Evolutionary conservation across 2,797 vertebrate genomes (phyloP).

Genomic region (Notolepis coatsorum): DNA sequence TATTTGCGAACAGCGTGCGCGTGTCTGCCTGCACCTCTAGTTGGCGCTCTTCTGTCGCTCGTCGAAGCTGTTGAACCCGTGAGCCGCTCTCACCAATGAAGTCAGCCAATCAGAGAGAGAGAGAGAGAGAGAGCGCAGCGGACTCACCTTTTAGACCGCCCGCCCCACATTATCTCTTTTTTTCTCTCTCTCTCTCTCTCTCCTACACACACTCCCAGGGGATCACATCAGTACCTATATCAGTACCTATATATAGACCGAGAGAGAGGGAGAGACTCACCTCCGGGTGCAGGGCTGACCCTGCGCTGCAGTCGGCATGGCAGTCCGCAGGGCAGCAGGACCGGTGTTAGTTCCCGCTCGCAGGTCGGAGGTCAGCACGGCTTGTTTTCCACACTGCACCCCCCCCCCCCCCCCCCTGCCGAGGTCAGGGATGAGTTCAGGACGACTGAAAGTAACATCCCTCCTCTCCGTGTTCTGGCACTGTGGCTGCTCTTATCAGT

Average conservation of each 20-base stretch:
- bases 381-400: slow-evolving; percentile 48
- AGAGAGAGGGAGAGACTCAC: slow-evolving; percentile 56
- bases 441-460: slow-evolving; percentile 50
- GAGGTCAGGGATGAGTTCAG: slow-evolving; percentile 55
- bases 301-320: slow-evolving; percentile 35
- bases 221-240: too few species aligned
- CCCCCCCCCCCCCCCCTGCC: slow-evolving; percentile 15
- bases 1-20: not conserved
- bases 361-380: slow-evolving; percentile 62
- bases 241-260: slow-evolving; percentile 50
- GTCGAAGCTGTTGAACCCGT: slow-evolving; percentile 27
- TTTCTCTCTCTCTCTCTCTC: too few species aligned
- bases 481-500: slow-evolving; percentile 16
- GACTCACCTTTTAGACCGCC: too few species aligned
- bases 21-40: slow-evolving; percentile 9
- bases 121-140: slow-evolving; percentile 25
- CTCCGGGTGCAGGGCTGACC: slow-evolving; percentile 39
- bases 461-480: not conserved
- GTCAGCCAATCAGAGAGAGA: slow-evolving; percentile 24
- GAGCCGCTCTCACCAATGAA: slow-evolving; percentile 4
- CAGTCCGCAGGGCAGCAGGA: slow-evolving; percentile 26
- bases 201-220: too few species aligned
- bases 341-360: slow-evolving; percentile 31
- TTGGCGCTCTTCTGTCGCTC: slow-evolving; percentile 15
- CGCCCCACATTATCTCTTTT: too few species aligned